Conservation (phyloP, 2,113 vertebrate species). For the Perccottus glenii region DNA sequence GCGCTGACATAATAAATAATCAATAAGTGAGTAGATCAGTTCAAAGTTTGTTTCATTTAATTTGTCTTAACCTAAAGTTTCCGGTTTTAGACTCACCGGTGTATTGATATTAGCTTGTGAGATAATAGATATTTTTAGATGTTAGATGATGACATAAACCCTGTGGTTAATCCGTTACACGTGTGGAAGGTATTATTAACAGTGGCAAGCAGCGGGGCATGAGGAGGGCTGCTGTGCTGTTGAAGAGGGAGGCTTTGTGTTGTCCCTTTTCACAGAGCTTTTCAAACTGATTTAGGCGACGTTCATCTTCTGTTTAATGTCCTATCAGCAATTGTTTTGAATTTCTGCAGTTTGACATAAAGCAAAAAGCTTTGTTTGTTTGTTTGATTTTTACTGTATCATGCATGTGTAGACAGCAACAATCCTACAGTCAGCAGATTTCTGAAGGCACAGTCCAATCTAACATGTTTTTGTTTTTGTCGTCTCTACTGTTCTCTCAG, state of each 20-base stretch:
- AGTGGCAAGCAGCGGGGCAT: not conserved
- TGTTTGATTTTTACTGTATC: not conserved
- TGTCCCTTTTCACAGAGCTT: not conserved
- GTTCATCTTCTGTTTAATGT: not conserved
- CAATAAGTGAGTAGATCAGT: no score
- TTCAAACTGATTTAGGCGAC: not conserved
- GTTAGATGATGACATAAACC: not conserved
- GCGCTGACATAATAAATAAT: no score
- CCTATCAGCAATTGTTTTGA: not conserved
- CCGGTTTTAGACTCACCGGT: not conserved
- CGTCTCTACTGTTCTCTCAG: not conserved
- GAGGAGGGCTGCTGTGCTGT: not conserved
- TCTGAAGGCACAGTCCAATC: not conserved
- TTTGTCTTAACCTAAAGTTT: no score
- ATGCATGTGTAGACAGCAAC: not conserved
- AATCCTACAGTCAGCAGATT: not conserved
- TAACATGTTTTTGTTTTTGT: no score
- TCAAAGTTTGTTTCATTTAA: no score
- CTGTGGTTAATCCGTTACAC: constrained; percentile 7
- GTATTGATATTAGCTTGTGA: not conserved
- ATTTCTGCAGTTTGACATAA: not conserved
- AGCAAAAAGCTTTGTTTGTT: not conserved
- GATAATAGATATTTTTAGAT: constrained; percentile 8
- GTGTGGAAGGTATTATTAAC: constrained; percentile 7
- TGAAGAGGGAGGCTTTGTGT: not conserved